Percentiles rank a stretch among this genome's conserved stretches.
phyloP scores from a whole-genome alignment of 2,888 invertebrate species.

The Agrotis clavis region DNA sequence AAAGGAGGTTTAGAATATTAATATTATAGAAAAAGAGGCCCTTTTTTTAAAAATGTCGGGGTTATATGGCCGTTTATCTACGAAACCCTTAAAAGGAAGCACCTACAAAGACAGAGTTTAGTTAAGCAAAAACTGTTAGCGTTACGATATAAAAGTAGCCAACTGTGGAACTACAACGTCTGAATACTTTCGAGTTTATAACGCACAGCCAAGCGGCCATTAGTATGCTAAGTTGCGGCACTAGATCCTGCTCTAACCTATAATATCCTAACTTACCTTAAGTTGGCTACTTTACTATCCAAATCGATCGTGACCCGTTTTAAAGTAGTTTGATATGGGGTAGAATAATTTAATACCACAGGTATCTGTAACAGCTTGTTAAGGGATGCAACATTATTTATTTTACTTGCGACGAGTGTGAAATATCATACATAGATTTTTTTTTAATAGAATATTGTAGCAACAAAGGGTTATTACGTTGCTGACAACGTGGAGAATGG shows the following conservation, averaged over 20 bases:
- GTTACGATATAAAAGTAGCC: conserved; percentile 19
- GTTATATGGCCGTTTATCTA: not conserved
- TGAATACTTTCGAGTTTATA: conserved; percentile 40
- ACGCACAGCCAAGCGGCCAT: conserved; percentile 30
- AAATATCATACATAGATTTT: too few species aligned
- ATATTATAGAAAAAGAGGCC: too few species aligned
- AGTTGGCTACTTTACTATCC: conserved; percentile 51
- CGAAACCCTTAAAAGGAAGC: not conserved
- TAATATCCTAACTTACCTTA: conserved; percentile 50
- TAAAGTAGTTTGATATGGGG: conserved; percentile 24
- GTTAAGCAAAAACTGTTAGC: conserved; percentile 9
- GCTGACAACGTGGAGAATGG: not conserved
- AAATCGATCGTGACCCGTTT: conserved; percentile 71
- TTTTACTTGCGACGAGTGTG: too few species aligned
- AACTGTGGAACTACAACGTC: conserved; percentile 26
- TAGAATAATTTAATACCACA: conserved; percentile 2
- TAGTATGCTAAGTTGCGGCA: conserved; percentile 46
- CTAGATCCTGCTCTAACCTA: conserved; percentile 39
- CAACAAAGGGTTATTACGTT: not conserved
- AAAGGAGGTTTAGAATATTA: too few species aligned
- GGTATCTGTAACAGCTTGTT: not conserved
- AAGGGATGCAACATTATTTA: not conserved
- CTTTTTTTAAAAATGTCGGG: too few species aligned
- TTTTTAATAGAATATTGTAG: too few species aligned
- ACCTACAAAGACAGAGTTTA: not conserved